Evolutionary conservation across 2,888 invertebrate species (phyloP), one percentile per base, ranked within the genome.

Genomic region (Lissonota sp.): DNA sequence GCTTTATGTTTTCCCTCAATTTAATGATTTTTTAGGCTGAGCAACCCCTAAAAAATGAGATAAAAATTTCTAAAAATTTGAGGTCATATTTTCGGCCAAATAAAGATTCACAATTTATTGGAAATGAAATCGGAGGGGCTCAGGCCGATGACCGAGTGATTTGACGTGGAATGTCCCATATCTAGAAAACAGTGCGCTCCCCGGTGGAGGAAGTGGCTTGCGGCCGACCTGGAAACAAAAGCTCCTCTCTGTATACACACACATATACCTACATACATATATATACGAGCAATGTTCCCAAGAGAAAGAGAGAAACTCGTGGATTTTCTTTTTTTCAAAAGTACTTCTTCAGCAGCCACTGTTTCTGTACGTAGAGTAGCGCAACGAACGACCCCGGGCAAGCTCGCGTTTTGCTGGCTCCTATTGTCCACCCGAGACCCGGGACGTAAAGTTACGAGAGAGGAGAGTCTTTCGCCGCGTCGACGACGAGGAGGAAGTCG

Each of bases 361-460:
- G 80, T 71, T 74, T 66, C 73, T 39, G 73, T 64, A 58, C 26
- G 26, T 26, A 26, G 26, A 26, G 26, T 71, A 64, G 74, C 57
- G 74, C 57, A 66, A 66, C 64, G 74, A 69, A 64, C 40, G 26
- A 26, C 58, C 46, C 80, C 67, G 75, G 83, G 67, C 73, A 37
- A 75, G 69, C 70, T 39, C 75, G 72, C 82, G 72, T 75, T 82
- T 82, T 69, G 82, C 84, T 71, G 83, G 76, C 49, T 86, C 80
- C 84, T 79, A 67, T 83, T 81, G 82, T 79, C 70, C 80, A 57
- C 63, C 14, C 71, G 86, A 87, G 86, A 87, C 86, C 85, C 87
- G 84, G 80, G 71, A 77, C 66, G 71, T 58, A 74, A 76, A 83
- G 69, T 78, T 80, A 69, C 75, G 80, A 58, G 72, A 70, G 49